Base-by-base conservation (phyloP, 53 echinoderm and acorn worm genomes). In the Arbacia lixula region DNA sequence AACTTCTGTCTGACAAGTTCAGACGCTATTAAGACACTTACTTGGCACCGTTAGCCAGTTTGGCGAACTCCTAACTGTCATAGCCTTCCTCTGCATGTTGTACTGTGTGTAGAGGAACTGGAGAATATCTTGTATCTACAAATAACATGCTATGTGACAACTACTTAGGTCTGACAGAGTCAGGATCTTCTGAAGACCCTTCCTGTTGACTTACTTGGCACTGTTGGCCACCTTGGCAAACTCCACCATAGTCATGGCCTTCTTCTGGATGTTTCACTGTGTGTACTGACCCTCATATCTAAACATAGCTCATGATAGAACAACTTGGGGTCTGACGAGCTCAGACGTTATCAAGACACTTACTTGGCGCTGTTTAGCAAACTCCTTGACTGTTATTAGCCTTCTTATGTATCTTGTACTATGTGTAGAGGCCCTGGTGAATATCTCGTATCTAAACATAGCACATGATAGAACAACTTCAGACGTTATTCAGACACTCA, bases 371-470 rank as follows among this genome's bases (percentile, higher is more conserved):
- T 98, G 84, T 92, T 88, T 90, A 55, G 75, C 90, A 68, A 83
- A 98, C 54, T 98, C 98, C 39, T 77, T 49, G 25, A 90, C 86
- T 10, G 92, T 88, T 51, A 98, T n/a, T 85, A 3, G 98, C 86
- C 65, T 98, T 98, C 92, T 98, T 98, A 87, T 98, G 98, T 24
- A 98, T 98, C 57, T 98, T 97, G 68, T 93, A 95, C 85, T 95
- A 93, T 17, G 95, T 95, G 83, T 90, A 95, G 38, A 95, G 53
- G 1, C 95, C 95, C 62, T 95, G 93, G 42, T 92, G 90, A n/a
- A n/a, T n/a, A n/a, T n/a, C n/a, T n/a, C n/a, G n/a, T n/a, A n/a
- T n/a, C n/a, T n/a, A n/a, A n/a, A n/a, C n/a, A n/a, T n/a, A n/a
- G n/a, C n/a, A n/a, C n/a, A n/a, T n/a, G n/a, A n/a, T n/a, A n/a